These are phyloP conservation scores for Apoda limacodes DNA, from an alignment of 2,888 invertebrate genomes.

Conservation along the genomic window DNA sequence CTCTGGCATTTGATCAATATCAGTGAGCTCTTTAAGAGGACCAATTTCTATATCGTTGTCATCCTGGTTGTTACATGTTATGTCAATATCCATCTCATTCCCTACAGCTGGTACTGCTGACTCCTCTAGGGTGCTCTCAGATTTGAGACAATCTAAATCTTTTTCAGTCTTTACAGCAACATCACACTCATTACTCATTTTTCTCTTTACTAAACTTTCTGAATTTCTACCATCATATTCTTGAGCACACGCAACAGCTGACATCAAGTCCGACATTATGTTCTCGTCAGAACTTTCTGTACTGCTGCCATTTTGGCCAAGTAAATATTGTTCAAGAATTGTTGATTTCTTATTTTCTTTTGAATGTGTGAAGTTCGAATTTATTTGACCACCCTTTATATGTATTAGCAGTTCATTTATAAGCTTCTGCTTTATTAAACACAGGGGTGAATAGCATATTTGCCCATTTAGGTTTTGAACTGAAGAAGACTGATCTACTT, in stretches of 20 bases:
- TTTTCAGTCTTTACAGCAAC: slow-evolving; percentile 43
- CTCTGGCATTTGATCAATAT: slow-evolving; percentile 35
- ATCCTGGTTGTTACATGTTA: slow-evolving; percentile 49
- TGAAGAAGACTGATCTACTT: slow-evolving; percentile 57
- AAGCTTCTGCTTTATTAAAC: slow-evolving; percentile 78
- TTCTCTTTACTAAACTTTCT: slow-evolving; percentile 57
- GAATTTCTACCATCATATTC: slow-evolving; percentile 68
- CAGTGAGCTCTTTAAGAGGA: slow-evolving; percentile 59
- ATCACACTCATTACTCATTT: slow-evolving; percentile 42
- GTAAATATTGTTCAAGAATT: slow-evolving; percentile 77
- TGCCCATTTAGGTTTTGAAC: slow-evolving; percentile 62
- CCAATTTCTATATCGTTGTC: slow-evolving; percentile 62
- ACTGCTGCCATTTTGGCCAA: slow-evolving; percentile 58
- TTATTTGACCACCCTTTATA: slow-evolving; percentile 71
- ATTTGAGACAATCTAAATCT: slow-evolving; percentile 40
- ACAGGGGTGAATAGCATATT: slow-evolving; percentile 90
- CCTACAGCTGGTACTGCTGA: slow-evolving; percentile 63
- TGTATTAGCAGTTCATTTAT: slow-evolving; percentile 75
- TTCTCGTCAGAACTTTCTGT: slow-evolving; percentile 56
- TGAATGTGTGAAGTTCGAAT: slow-evolving; percentile 42
- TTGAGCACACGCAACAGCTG: slow-evolving; percentile 72
- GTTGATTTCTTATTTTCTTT: slow-evolving; percentile 71
- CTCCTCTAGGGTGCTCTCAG: slow-evolving; percentile 66
- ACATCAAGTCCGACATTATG: slow-evolving; percentile 71
- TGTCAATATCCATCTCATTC: slow-evolving; percentile 64